Percentiles rank a stretch among this genome's conserved stretches.
phyloP scores from a whole-genome alignment of 1,140 invertebrate species.

The Agrypnia vestita region DNA sequence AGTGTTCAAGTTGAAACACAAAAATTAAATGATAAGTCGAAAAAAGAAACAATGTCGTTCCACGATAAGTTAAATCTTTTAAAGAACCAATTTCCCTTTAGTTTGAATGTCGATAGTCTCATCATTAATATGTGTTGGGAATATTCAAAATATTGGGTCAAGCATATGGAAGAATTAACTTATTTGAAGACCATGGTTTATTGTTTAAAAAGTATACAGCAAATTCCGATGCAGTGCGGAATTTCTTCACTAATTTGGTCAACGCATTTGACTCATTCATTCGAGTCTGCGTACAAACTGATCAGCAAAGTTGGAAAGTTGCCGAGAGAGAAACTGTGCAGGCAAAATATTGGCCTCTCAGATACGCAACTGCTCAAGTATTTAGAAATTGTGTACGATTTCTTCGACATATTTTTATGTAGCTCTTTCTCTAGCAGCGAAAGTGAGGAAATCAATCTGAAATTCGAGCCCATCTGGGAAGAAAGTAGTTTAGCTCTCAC shows the following conservation, averaged over 20 bases:
- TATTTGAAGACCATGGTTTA: constrained; percentile 77
- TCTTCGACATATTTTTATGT: constrained; percentile 85
- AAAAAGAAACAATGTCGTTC: constrained; percentile 62
- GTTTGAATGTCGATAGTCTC: constrained; percentile 84
- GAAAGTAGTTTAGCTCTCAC: constrained; percentile 78
- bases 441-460: constrained; percentile 71
- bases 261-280: constrained; percentile 84
- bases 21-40: constrained; percentile 60
- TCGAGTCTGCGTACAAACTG: constrained; percentile 83
- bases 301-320: constrained; percentile 92
- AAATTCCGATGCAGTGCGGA: constrained; percentile 79
- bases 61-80: constrained; percentile 77
- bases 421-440: constrained; percentile 70
- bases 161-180: constrained; percentile 80
- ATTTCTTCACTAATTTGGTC: constrained; percentile 91
- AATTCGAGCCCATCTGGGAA: constrained; percentile 82
- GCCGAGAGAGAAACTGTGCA: constrained; percentile 87
- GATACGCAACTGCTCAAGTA: constrained; percentile 81
- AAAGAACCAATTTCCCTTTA: constrained; percentile 87
- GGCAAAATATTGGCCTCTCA: constrained; percentile 83
- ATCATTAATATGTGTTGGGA: constrained; percentile 93
- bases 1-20: constrained; percentile 44
- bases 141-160: constrained; percentile 89
- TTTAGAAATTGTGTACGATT: constrained; percentile 79
- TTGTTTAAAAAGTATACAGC: constrained; percentile 77